phyloP scores from a whole-genome alignment of 2,113 vertebrate species.

The Saguinus imperator region DNA sequence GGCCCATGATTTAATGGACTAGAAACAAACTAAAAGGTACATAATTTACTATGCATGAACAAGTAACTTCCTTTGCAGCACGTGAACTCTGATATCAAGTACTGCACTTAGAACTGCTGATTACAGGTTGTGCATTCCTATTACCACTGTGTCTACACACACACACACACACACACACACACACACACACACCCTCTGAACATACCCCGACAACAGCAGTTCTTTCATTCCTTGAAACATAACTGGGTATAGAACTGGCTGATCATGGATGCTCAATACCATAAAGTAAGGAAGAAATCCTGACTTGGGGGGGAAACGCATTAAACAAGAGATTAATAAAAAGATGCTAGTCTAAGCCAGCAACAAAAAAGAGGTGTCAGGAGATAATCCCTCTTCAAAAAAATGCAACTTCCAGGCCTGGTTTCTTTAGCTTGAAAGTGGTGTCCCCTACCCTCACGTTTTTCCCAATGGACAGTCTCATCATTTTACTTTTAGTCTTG shows the following conservation, averaged over 20 bases:
- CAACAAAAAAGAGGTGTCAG: constrained; percentile 69
- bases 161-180: neutral
- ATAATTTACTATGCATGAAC: constrained; percentile 69
- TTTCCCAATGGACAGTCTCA: constrained; percentile 61
- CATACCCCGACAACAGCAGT: constrained; percentile 42
- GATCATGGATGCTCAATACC: neutral
- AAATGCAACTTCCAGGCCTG: constrained; percentile 53
- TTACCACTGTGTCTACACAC: neutral
- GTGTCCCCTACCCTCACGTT: neutral
- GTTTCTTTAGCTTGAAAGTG: constrained; percentile 70
- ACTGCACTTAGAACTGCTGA: constrained; percentile 64
- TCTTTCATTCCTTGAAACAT: constrained; percentile 27
- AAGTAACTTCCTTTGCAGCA: constrained; percentile 61
- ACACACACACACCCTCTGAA: too few species aligned
- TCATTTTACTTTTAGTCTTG: constrained; percentile 82
- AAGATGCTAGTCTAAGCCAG: constrained; percentile 77
- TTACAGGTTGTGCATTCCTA: constrained; percentile 43
- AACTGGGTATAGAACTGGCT: neutral
- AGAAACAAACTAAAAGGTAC: constrained; percentile 81
- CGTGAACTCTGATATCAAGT: constrained; percentile 66
- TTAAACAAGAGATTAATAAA: constrained; percentile 84
- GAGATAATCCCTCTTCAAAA: constrained; percentile 59
- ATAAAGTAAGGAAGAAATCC: constrained; percentile 80
- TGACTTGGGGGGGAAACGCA: constrained; percentile 61
- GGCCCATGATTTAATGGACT: constrained; percentile 81